Evolutionary conservation across 2,797 vertebrate species (phyloP).

Genomic region (Muscicapa comitata): DNA sequence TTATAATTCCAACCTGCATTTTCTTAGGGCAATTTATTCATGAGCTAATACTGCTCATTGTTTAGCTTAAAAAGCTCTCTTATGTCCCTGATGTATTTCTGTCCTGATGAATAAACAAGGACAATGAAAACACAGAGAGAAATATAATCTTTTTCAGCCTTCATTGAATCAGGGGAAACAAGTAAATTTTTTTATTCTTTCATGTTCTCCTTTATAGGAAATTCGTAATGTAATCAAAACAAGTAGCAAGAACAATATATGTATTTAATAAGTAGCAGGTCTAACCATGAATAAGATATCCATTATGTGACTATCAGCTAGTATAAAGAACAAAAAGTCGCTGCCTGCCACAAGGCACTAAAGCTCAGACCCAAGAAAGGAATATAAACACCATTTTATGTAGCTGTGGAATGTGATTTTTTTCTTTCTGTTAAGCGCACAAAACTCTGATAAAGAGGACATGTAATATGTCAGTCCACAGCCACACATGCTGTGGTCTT

Average conservation of each 20-base stretch:
- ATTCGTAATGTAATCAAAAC: conserved; percentile 28
- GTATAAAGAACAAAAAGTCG: neutral
- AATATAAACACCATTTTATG: neutral
- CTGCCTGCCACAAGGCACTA: neutral
- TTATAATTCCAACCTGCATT: neutral
- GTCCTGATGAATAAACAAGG: neutral
- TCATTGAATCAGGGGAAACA: neutral
- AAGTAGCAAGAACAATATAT: neutral
- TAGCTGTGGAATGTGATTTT: neutral
- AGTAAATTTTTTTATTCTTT: neutral
- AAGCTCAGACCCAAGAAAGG: neutral
- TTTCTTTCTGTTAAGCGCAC: neutral
- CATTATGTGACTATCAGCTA: neutral
- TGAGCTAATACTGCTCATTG: neutral
- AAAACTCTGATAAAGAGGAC: neutral
- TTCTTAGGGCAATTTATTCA: neutral
- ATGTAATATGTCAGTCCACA: neutral
- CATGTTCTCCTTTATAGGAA: neutral
- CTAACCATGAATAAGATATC: neutral
- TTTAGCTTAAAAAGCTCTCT: neutral
- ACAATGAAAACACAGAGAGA: neutral
- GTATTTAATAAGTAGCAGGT: neutral
- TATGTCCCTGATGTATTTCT: conserved; percentile 11
- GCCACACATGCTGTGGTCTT: neutral
- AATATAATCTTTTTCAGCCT: neutral